Conservation (phyloP, 1,140 invertebrate species). For the Ganaspis sp. region DNA sequence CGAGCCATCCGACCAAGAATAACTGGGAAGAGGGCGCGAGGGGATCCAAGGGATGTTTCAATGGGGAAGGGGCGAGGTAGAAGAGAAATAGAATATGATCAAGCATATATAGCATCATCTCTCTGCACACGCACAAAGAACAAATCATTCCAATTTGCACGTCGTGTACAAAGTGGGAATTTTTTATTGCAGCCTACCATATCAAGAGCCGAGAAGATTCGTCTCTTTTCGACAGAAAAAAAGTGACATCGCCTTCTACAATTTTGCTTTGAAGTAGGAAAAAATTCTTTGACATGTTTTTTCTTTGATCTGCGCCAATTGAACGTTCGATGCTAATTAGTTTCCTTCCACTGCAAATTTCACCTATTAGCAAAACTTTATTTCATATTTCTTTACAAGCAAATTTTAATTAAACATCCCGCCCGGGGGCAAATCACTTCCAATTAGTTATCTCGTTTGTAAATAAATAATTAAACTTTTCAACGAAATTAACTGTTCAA, state of each 20-base stretch:
- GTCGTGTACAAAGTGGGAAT: conserved; percentile 30
- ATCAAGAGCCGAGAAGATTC: conserved; percentile 25
- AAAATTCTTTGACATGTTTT: conserved; percentile 23
- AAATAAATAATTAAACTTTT: background rate
- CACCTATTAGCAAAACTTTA: conserved; percentile 7
- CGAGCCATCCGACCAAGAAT: conserved; percentile 73
- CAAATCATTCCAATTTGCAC: conserved; percentile 30
- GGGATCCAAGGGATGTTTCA: conserved; percentile 42
- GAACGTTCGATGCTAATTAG: conserved; percentile 24
- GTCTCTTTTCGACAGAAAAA: conserved; percentile 23
- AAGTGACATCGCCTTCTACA: background rate
- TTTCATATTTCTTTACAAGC: background rate
- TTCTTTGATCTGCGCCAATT: conserved; percentile 24
- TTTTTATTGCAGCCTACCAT: conserved; percentile 28
- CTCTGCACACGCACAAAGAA: conserved; percentile 28
- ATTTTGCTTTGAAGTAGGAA: conserved; percentile 27
- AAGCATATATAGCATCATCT: conserved; percentile 17
- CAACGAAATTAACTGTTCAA: background rate
- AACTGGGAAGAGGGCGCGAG: conserved; percentile 60
- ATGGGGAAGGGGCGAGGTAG: conserved; percentile 46
- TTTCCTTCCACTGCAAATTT: conserved; percentile 23
- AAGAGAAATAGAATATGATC: conserved; percentile 28
- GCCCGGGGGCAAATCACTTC: background rate
- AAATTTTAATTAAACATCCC: background rate
- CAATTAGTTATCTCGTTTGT: background rate